Conservation (phyloP, 2,797 vertebrate genomes). For the Astyanax mexicanus region DNA sequence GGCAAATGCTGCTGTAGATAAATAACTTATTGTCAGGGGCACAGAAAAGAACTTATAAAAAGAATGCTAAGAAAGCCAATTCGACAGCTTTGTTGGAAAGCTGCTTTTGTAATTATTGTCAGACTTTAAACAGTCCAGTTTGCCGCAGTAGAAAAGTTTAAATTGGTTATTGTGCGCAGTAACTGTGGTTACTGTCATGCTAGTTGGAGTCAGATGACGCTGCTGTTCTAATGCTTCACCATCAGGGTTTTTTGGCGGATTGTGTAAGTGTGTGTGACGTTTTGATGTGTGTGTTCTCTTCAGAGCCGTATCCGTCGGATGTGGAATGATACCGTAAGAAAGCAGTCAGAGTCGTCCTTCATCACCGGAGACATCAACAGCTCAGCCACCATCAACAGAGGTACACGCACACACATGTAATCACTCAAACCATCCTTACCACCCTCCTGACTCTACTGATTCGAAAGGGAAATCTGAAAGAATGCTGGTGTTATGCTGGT, state of each 20-base stretch:
- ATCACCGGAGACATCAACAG: slow-evolving; percentile 99
- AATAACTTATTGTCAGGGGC: background rate
- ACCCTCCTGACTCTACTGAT: background rate
- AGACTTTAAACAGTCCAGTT: slow-evolving; percentile 6
- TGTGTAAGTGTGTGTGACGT: background rate
- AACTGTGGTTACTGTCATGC: slow-evolving; percentile 1
- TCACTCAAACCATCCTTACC: background rate
- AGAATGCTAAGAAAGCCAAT: background rate
- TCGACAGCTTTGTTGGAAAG: background rate
- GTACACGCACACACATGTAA: slow-evolving; percentile 65
- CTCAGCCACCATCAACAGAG: slow-evolving; percentile 98
- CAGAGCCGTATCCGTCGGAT: slow-evolving; percentile 99
- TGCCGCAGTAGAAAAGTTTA: background rate
- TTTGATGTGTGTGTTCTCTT: background rate
- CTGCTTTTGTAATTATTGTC: slow-evolving; percentile 5
- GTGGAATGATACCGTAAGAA: slow-evolving; percentile 99
- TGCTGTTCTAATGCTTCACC: background rate
- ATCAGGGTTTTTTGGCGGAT: background rate
- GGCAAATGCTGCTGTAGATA: background rate
- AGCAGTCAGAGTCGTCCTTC: slow-evolving; percentile 98
- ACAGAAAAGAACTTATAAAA: background rate
- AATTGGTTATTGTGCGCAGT: slow-evolving; percentile 6
- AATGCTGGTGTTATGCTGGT: no score
- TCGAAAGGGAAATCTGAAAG: background rate
- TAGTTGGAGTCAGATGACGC: slow-evolving; percentile 4